Conservation (phyloP, 2,888 invertebrate genomes). For the Bimastos eiseni region DNA sequence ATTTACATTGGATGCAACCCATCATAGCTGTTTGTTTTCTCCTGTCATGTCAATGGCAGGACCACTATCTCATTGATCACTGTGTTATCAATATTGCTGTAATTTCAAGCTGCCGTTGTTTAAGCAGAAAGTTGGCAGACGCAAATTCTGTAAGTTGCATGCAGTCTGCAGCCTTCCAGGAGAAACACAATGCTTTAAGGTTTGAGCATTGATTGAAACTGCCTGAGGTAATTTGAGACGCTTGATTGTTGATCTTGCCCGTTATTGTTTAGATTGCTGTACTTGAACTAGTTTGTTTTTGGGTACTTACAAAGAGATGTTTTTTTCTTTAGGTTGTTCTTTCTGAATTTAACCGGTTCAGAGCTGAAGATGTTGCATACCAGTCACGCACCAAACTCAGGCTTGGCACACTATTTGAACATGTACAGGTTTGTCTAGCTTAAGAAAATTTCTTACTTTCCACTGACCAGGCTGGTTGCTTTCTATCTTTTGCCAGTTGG, state of each 20-base stretch:
- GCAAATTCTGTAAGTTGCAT: no score
- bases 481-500: not conserved
- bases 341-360: conserved; percentile 87
- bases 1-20: no score
- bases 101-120: no score
- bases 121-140: no score
- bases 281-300: not conserved
- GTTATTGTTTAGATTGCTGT: no score
- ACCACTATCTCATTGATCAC: no score
- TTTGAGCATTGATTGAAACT: not conserved
- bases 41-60: no score
- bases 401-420: conserved; percentile 77
- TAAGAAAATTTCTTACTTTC: not conserved
- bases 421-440: conserved; percentile 61
- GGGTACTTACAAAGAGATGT: not conserved
- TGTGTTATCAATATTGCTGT: no score
- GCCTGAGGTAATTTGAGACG: not conserved
- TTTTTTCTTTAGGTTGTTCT: conserved; percentile 67
- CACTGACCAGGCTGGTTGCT: not conserved
- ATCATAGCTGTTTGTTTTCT: no score
- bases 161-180: not conserved
- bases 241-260: no score
- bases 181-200: no score
- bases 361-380: conserved; percentile 89
- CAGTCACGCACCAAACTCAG: conserved; percentile 86